These are phyloP conservation scores for Plebejus argus DNA, from an alignment of 2,888 invertebrate genomes.

Conservation along the genomic window DNA sequence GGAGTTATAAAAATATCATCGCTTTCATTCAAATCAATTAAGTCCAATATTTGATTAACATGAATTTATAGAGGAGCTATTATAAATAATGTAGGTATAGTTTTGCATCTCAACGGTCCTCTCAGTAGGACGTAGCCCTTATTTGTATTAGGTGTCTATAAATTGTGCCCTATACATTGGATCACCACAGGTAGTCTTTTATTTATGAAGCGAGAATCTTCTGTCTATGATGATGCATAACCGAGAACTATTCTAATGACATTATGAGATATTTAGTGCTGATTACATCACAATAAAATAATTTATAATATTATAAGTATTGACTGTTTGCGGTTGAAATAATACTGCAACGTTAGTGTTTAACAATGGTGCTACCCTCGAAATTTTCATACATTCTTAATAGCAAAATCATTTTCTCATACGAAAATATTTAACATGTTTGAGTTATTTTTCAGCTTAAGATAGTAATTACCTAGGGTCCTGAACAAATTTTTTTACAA, in stretches of 20 bases:
- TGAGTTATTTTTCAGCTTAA: no score
- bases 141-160: slow-evolving; percentile 66
- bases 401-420: no score
- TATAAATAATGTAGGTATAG: slow-evolving; percentile 36
- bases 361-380: no score
- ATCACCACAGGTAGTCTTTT: slow-evolving; percentile 60
- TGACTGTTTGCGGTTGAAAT: not conserved
- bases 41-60: not conserved
- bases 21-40: no score
- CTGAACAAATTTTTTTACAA: no score
- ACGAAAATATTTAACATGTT: no score
- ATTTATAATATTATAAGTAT: not conserved
- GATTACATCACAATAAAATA: slow-evolving; percentile 34
- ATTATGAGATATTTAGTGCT: slow-evolving; percentile 50
- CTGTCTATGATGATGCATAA: slow-evolving; percentile 58
- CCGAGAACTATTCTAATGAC: slow-evolving; percentile 51
- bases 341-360: no score
- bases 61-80: not conserved
- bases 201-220: slow-evolving; percentile 64
- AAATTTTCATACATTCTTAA: no score
- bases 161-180: slow-evolving; percentile 62
- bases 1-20: no score
- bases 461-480: no score
- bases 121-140: slow-evolving; percentile 63
- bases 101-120: slow-evolving; percentile 55